phyloP scores from a whole-genome alignment of 2,797 vertebrate genomes.

The Myripristis murdjan region DNA sequence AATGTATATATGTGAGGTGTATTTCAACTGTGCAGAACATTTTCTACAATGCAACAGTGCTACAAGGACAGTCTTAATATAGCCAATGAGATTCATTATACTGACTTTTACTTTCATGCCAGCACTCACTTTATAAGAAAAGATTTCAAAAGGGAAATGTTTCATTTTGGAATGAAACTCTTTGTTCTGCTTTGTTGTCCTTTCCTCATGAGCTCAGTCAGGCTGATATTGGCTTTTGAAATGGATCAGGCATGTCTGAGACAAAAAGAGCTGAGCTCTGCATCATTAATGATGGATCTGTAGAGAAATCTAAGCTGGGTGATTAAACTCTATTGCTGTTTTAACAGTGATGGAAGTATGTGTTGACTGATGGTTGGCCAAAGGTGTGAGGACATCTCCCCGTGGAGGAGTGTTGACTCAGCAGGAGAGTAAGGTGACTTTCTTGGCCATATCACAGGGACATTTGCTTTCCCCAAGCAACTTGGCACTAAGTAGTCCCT shows the following conservation, averaged over 20 bases:
- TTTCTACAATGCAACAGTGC: neutral
- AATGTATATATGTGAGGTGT: neutral
- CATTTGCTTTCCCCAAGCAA: slow-evolving; percentile 29
- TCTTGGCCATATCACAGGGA: slow-evolving; percentile 48
- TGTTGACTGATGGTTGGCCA: slow-evolving; percentile 69
- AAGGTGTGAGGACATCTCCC: slow-evolving; percentile 59
- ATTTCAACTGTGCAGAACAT: slow-evolving; percentile 5
- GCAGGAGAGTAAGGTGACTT: slow-evolving; percentile 56
- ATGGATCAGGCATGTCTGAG: slow-evolving; percentile 18
- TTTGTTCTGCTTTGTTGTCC: slow-evolving; percentile 10
- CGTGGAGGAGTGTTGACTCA: slow-evolving; percentile 52
- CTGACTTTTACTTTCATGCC: neutral
- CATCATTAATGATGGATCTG: slow-evolving; percentile 36
- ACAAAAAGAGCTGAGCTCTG: slow-evolving; percentile 46
- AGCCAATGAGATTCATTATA: neutral
- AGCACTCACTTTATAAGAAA: neutral
- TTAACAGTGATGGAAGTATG: slow-evolving; percentile 52
- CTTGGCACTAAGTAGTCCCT: slow-evolving; percentile 42
- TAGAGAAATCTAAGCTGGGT: slow-evolving; percentile 45
- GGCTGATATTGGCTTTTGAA: slow-evolving; percentile 11
- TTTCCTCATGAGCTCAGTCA: neutral
- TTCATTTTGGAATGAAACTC: slow-evolving; percentile 1
- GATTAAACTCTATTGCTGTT: slow-evolving; percentile 60
- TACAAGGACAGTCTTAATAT: neutral
- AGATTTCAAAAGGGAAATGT: slow-evolving; percentile 20